phyloP scores from a whole-genome alignment of 2,888 invertebrate genomes.

The Harpalus rubripes region DNA sequence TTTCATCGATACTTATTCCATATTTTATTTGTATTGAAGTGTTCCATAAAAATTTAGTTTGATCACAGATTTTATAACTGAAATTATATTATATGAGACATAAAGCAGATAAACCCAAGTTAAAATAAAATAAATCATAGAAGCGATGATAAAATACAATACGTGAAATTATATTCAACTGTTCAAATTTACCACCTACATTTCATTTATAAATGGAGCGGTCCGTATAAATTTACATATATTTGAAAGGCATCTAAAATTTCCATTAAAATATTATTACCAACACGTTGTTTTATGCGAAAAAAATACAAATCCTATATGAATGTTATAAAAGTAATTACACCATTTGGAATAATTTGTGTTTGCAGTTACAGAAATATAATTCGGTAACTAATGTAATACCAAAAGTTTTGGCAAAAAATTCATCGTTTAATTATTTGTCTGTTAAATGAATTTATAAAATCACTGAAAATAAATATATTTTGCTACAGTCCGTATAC shows the following conservation, averaged over 20 bases:
- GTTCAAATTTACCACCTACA: constrained; percentile 8
- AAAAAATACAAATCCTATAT: constrained; percentile 9
- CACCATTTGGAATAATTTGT: constrained; percentile 7
- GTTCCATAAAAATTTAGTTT: too few species aligned
- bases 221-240: constrained; percentile 28
- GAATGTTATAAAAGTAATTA: not conserved
- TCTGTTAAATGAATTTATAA: too few species aligned
- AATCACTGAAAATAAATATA: too few species aligned
- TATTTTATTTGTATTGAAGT: too few species aligned
- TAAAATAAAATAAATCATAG: constrained; percentile 15
- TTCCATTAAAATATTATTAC: constrained; percentile 35
- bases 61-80: too few species aligned
- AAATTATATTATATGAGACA: not conserved
- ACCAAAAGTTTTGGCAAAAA: too few species aligned
- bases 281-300: constrained; percentile 16
- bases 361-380: not conserved
- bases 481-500: too few species aligned
- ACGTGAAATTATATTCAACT: not conserved
- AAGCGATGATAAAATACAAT: constrained; percentile 1
- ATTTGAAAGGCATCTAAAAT: constrained; percentile 30
- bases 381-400: not conserved
- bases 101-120: not conserved
- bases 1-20: too few species aligned
- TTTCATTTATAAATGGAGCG: constrained; percentile 26
- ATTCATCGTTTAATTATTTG: too few species aligned